Base-by-base conservation (phyloP, 2,888 invertebrate genomes). In the Drosophila barbarae region DNA sequence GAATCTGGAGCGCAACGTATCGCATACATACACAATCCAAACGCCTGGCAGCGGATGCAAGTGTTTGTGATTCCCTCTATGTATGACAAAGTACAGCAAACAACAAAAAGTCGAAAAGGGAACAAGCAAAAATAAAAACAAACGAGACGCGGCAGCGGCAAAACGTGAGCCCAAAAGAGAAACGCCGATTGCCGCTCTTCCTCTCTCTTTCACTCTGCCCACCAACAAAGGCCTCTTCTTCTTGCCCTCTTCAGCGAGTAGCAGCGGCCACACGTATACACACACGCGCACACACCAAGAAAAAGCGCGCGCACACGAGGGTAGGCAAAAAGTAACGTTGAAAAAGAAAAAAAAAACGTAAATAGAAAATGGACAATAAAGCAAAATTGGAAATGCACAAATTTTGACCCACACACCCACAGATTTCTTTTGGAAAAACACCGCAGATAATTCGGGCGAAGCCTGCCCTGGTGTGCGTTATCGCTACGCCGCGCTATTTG, bases 51-150 rank as follows among this genome's bases (percentile, higher is more conserved):
- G 61, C 54, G 66, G 30, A 46, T 38, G 60, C 60, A 51, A 47
- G 46, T 64, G 68, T 58, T 52, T 42, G 50, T 47, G 55, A 32
- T 47, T 47, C 32, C 12, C 47, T 38, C 41, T 32, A 34, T 51
- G 74, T 80, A 73, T 79, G 80, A 61, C 72, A 83, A 85, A 80
- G 86, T 81, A 86, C 85, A 86, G 86, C 86, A 86, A 83, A 86
- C 86, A 86, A 83, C 85, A 84, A 86, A 84, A 86, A 86, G 74
- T 84, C 76, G 69, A 85, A 82, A 84, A 83, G 74, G 74, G 74
- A 84, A 84, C 59, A 73, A 72, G 72, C 38, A 77, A 80, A 81
- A 86, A 80, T 80, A 83, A 81, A 86, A 80, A 84, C 85, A 79
- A 81, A 83, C 81, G 81, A 84, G 83, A 79, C 77, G 83, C 59